Percentiles rank a stretch among this genome's conserved stretches.
Conservation (phyloP, 1,140 invertebrate species). For the Acromyrmex charruanus region DNA sequence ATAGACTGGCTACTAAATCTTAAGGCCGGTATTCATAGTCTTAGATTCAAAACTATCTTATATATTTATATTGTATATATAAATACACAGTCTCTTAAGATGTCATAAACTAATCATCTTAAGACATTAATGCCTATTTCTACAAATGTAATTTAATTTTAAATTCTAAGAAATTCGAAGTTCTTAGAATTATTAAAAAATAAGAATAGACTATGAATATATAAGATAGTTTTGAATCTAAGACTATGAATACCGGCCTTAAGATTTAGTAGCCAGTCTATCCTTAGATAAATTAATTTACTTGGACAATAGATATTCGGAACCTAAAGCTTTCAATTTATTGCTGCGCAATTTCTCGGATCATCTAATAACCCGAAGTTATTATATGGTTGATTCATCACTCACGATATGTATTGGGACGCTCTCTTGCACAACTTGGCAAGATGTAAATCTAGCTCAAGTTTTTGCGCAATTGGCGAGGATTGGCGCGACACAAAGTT, state of each 20-base stretch:
- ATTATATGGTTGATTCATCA: slow-evolving; percentile 60
- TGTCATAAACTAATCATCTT: too few species aligned
- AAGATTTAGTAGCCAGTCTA: neutral
- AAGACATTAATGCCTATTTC: too few species aligned
- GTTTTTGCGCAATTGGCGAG: slow-evolving; percentile 72
- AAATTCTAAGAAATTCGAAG: too few species aligned
- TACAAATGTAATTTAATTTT: too few species aligned
- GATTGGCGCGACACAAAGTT: slow-evolving; percentile 32
- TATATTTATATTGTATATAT: too few species aligned
- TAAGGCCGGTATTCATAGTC: too few species aligned
- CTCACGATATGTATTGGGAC: slow-evolving; percentile 34
- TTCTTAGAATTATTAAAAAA: too few species aligned
- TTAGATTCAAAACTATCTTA: too few species aligned
- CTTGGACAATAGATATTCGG: neutral
- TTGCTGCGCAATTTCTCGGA: neutral
- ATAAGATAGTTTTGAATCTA: too few species aligned
- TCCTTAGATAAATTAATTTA: neutral
- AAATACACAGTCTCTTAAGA: too few species aligned
- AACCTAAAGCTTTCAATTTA: slow-evolving; percentile 2
- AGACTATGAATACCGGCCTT: too few species aligned
- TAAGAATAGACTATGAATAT: too few species aligned
- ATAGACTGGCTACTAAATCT: neutral
- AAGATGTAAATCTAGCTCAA: slow-evolving; percentile 72
- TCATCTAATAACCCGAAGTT: slow-evolving; percentile 57
- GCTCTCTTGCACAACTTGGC: slow-evolving; percentile 72